Conservation (phyloP, 2,888 invertebrate species). For the Shargacucullia verbasci region DNA sequence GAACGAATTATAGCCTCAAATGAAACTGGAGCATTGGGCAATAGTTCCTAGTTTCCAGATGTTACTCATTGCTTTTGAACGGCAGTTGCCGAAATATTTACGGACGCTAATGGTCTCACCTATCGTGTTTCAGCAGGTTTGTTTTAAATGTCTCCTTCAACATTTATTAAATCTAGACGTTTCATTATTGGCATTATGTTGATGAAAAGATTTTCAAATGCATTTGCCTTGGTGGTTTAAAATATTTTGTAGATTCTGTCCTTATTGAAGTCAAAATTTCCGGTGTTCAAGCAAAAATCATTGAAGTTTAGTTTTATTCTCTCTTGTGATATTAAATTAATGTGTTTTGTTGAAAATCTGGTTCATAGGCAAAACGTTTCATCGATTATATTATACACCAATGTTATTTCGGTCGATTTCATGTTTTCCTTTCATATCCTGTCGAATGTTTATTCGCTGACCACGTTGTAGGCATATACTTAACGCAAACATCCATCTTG, state of each 20-base stretch:
- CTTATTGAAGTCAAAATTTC: no score
- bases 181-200: no score
- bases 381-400: conserved; percentile 27
- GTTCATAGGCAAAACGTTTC: conserved; percentile 6
- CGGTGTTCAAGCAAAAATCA: no score
- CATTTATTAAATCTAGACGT: conserved; percentile 17
- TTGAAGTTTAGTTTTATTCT: no score
- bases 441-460: conserved; percentile 51
- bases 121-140: conserved; percentile 58
- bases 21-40: conserved; percentile 60
- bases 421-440: conserved; percentile 59
- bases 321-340: no score
- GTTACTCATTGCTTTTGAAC: conserved; percentile 60
- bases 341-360: no score
- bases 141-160: conserved; percentile 39
- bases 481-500: conserved; percentile 51
- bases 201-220: no score
- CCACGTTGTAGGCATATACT: conserved; percentile 48
- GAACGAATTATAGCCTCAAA: conserved; percentile 62
- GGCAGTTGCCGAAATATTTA: conserved; percentile 62
- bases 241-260: no score
- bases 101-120: conserved; percentile 54
- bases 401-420: conserved; percentile 46
- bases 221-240: no score
- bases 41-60: conserved; percentile 59